A percentile compares a stretch with the other conserved stretches of the same genome.
Evolutionary conservation across 2,113 vertebrate genomes (phyloP).

Genomic region (Cyphomyrus discorhynchus): DNA sequence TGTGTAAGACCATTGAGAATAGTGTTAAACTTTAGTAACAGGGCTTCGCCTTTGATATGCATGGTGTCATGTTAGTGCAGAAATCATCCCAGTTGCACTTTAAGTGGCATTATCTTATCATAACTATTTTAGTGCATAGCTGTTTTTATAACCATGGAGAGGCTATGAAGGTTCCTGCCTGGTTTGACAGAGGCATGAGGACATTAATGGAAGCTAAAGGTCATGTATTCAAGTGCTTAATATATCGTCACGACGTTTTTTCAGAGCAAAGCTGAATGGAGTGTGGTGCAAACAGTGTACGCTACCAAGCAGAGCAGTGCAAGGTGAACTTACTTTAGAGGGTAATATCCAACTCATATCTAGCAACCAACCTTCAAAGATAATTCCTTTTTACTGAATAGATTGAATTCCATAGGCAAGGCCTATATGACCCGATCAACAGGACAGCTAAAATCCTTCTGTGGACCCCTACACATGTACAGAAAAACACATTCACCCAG

Average conservation of each 20-base stretch:
- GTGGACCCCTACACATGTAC: too few relatives aligned
- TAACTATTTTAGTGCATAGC: not conserved
- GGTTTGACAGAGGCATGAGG: not conserved
- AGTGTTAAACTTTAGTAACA: not conserved
- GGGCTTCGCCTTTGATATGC: not conserved
- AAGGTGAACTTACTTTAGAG: not conserved
- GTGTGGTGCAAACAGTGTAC: not conserved
- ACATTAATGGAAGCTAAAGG: not conserved
- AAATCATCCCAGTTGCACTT: not conserved
- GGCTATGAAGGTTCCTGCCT: not conserved
- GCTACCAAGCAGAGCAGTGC: not conserved
- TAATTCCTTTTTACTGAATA: not conserved
- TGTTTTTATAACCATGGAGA: not conserved
- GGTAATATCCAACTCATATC: not conserved
- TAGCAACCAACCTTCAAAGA: not conserved
- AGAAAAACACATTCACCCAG: too few relatives aligned
- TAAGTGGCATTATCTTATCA: not conserved
- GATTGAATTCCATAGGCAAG: not conserved
- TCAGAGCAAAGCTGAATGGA: not conserved
- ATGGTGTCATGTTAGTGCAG: not conserved
- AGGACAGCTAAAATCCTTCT: not conserved
- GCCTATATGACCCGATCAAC: not conserved
- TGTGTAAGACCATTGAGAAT: not conserved
- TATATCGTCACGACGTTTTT: not conserved
- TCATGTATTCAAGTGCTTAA: not conserved